Base-by-base conservation (phyloP, 2,888 invertebrate species). In the Rosalia funebris region DNA sequence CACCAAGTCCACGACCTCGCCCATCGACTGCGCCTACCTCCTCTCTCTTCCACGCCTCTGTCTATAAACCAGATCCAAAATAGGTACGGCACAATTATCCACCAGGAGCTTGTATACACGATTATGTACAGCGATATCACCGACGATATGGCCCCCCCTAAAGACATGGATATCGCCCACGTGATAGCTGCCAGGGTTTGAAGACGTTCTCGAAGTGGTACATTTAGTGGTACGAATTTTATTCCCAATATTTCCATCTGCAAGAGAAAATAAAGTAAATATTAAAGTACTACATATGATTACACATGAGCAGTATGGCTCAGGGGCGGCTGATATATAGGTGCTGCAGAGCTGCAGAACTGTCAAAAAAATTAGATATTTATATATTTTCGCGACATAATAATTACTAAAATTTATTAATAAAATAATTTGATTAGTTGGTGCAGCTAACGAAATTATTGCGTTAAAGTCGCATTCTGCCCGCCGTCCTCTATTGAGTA, bases 181-280 rank as follows among this genome's bases (percentile, higher is more conserved):
- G 85, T 82, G 0, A 87, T 86, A 10, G 91, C 93, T 0, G 91
- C 89, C 5, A 95, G 77, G 3, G 96, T 96, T 80, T 97, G 93
- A 9, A 96, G 82, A 1, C 97, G 88, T 9, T 96, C 84, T 12
- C 87, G 82, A 55, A 90, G 75, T 0, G 97, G 95, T 5, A 95
- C 85, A 68, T 87, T 83, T 32, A 91, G 75, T 0, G 97, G 96
- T 0, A 95, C 97, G 84, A 96, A 95, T 82, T 94, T 86, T 67
- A 96, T 86, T 16, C 93, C 94, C 12, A 89, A 75, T 0, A 86
- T 64, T 71, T 83, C 76, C 81, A 81, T 81, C 61, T 66, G 54
- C 19, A 61, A 53, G 39, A 19, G 16, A 25, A 50, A 37, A 31
- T 31, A 5, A 31, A 31, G 31, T 31, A 7, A 31, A 7, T 7